These are phyloP conservation scores for Ormyrus labotus DNA, from an alignment of 2,888 invertebrate species.

Conservation along the genomic window DNA sequence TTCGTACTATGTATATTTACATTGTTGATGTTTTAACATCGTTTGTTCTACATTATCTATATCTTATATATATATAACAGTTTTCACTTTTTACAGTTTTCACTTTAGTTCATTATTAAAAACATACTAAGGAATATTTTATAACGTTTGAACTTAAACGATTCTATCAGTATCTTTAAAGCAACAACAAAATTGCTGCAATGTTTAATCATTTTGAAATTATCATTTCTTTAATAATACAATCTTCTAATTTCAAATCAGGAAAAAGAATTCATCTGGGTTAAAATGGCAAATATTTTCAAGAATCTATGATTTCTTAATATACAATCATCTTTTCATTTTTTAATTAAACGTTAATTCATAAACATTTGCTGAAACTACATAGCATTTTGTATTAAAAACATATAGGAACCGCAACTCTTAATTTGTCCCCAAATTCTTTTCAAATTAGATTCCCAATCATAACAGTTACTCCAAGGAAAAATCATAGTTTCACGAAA, in stretches of 20 bases:
- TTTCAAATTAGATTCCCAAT: too few relatives aligned
- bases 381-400: too few relatives aligned
- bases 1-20: slow-evolving; percentile 37
- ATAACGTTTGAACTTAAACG: background rate
- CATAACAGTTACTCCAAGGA: too few relatives aligned
- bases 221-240: too few relatives aligned
- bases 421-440: too few relatives aligned
- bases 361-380: too few relatives aligned
- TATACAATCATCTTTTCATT: background rate
- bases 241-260: background rate
- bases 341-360: too few relatives aligned
- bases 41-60: slow-evolving; percentile 1
- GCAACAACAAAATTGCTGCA: background rate
- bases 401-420: too few relatives aligned
- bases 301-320: background rate
- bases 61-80: slow-evolving; percentile 16
- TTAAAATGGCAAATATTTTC: background rate
- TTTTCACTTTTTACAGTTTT: slow-evolving; percentile 23
- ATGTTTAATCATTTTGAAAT: too few relatives aligned
- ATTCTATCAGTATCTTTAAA: slow-evolving; percentile 5
- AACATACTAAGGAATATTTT: background rate
- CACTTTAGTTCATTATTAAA: background rate
- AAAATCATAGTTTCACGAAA: too few relatives aligned
- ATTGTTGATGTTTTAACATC: slow-evolving; percentile 24
- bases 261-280: background rate